Percentiles rank a stretch among this genome's conserved stretches.
Evolutionary conservation across 35 echinoderm and acorn worm species (phyloP).

Genomic region (Apostichopus californicus): DNA sequence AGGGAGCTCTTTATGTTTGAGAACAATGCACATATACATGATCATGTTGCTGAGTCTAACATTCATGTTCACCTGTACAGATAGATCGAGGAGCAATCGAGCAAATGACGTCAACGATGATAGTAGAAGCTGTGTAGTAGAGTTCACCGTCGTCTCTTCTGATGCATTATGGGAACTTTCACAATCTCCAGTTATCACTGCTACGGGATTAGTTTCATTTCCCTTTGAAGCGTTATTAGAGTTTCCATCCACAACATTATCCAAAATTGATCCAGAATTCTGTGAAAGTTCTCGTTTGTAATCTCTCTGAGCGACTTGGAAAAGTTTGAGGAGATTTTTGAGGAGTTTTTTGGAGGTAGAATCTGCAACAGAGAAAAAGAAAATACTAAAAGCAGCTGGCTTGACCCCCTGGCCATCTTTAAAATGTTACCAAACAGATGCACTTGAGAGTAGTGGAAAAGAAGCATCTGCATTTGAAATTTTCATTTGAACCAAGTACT

Average conservation of each 20-base stretch:
- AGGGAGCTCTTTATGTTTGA: too few relatives aligned
- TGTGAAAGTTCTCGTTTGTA: background rate
- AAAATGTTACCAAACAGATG: too few relatives aligned
- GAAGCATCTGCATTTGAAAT: too few relatives aligned
- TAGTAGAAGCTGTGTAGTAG: slow-evolving; percentile 17
- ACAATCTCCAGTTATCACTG: background rate
- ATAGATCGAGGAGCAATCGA: slow-evolving; percentile 1
- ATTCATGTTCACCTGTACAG: background rate
- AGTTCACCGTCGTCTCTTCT: background rate
- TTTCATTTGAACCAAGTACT: too few relatives aligned
- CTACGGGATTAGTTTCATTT: background rate
- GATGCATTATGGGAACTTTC: slow-evolving; percentile 8
- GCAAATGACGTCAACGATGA: slow-evolving; percentile 9
- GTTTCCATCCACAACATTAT: background rate
- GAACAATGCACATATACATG: too few relatives aligned
- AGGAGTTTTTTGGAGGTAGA: background rate
- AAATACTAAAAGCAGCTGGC: too few relatives aligned
- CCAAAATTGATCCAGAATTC: background rate
- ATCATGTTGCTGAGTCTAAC: too few relatives aligned
- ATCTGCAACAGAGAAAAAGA: too few relatives aligned
- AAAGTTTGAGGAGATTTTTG: slow-evolving; percentile 11
- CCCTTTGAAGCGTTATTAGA: background rate
- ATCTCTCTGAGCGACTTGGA: background rate
- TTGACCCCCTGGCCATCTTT: too few relatives aligned
- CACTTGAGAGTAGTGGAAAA: too few relatives aligned